Conservation (phyloP, 2,113 vertebrate species). For the Entomyzon cyanotis region DNA sequence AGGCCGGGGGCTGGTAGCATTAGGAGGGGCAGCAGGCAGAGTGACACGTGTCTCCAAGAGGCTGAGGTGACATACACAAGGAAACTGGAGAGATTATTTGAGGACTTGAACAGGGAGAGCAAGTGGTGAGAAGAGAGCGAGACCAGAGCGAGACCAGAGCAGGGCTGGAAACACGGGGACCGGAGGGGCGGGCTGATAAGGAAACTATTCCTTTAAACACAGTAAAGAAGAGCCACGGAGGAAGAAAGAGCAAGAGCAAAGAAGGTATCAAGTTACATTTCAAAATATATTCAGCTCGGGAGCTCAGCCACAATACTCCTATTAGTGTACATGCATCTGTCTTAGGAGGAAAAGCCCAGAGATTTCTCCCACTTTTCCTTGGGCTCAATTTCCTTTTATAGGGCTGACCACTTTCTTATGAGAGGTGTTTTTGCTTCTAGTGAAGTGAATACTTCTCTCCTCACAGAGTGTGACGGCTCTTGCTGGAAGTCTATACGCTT, state of each 20-base stretch:
- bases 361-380: neutral
- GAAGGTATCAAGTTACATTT: neutral
- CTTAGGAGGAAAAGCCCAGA: neutral
- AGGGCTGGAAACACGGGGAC: neutral
- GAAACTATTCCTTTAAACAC: neutral
- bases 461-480: accelerated
- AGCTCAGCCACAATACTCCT: neutral
- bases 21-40: neutral
- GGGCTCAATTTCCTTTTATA: neutral
- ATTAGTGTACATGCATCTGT: neutral
- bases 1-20: accelerated
- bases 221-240: neutral
- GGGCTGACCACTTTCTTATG: neutral
- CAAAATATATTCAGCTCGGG: neutral
- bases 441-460: neutral
- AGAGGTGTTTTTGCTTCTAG: neutral
- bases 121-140: neutral
- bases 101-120: neutral
- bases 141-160: neutral
- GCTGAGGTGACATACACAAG: neutral
- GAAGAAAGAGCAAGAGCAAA: neutral
- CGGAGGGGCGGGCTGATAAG: neutral
- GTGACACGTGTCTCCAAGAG: neutral
- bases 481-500: accelerated
- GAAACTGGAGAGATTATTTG: neutral